Conservation (phyloP, 2,797 vertebrate genomes). For the Leucoraja ocellata region DNA sequence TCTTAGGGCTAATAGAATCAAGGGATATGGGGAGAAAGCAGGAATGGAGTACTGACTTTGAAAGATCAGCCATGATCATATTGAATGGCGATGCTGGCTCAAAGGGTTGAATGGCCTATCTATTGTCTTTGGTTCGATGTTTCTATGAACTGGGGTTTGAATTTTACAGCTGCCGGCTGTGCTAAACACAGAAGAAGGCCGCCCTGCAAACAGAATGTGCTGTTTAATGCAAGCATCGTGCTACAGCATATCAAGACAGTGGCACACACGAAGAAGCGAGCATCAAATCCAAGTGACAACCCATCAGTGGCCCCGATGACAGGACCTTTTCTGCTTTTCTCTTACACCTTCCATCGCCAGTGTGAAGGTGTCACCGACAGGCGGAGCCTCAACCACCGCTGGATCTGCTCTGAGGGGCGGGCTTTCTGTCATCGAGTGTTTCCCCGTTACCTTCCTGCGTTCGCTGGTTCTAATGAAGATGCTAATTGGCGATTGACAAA, state of each 20-base stretch:
- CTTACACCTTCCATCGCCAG: neutral
- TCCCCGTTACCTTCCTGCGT: neutral
- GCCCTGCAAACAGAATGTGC: neutral
- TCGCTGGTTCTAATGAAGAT: neutral
- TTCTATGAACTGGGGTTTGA: neutral
- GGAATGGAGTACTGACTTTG: no score
- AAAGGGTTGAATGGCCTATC: no score
- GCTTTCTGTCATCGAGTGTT: neutral
- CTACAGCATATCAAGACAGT: neutral
- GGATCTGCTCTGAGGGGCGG: neutral
- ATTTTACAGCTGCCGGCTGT: neutral
- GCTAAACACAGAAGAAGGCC: neutral
- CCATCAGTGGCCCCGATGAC: neutral
- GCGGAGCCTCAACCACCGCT: neutral
- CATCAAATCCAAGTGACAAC: neutral
- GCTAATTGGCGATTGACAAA: neutral
- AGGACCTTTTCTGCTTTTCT: no score
- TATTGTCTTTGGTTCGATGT: no score
- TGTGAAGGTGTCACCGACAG: neutral
- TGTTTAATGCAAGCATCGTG: neutral
- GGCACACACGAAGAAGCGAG: neutral
- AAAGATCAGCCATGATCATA: no score
- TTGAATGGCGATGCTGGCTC: no score
- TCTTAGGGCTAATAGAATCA: no score
- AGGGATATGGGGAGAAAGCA: no score